Evolutionary conservation across 2,797 vertebrate genomes (phyloP).

Genomic region (Gymnoscopelus microlampas): DNA sequence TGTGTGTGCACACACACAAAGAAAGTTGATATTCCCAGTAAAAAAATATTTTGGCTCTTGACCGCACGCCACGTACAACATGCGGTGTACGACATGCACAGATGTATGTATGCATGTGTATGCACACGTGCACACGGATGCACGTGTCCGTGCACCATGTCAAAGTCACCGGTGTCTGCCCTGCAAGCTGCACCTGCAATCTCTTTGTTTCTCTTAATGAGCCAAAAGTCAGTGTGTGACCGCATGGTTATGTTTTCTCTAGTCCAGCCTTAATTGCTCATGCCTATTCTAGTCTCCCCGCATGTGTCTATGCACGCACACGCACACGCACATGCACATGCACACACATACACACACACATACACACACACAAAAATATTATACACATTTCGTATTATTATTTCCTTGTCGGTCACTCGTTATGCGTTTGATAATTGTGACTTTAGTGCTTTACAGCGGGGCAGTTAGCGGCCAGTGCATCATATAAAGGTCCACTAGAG

Average conservation of each 20-base stretch:
- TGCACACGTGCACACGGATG: conserved; percentile 9
- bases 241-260: conserved; percentile 41
- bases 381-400: not conserved
- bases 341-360: not conserved
- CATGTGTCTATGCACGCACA: not conserved
- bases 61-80: not conserved
- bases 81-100: conserved; percentile 1
- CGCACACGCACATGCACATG: not conserved
- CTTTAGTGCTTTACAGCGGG: conserved; percentile 35
- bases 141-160: not conserved
- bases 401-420: not conserved
- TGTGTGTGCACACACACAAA: not conserved
- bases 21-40: conserved; percentile 17
- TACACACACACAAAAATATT: not conserved
- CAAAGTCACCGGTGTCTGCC: conserved; percentile 20
- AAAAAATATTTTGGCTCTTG: not conserved
- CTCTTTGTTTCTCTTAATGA: conserved; percentile 42
- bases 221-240: conserved; percentile 10
- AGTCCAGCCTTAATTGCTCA: conserved; percentile 22
- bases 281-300: not conserved
- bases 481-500: conserved; percentile 65
- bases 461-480: conserved; percentile 40
- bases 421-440: conserved; percentile 48
- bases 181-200: conserved; percentile 16
- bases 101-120: not conserved